Evolutionary conservation across 2,888 invertebrate species (phyloP).

Genomic region (Onchidella celtica): DNA sequence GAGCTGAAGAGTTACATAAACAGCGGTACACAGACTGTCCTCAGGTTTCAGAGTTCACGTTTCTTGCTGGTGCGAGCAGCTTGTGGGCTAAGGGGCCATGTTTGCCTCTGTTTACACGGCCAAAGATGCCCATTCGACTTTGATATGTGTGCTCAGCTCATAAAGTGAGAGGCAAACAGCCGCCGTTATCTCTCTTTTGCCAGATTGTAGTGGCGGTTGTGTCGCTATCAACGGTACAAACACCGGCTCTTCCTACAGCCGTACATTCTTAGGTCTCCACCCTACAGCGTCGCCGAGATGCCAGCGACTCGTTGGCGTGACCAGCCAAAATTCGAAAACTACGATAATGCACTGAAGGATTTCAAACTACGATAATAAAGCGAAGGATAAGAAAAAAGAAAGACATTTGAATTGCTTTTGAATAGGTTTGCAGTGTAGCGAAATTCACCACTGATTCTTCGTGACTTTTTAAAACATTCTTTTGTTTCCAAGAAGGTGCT

Average conservation of each 20-base stretch:
- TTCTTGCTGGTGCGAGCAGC: not conserved
- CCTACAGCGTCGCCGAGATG: not conserved
- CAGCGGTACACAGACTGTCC: too few species aligned
- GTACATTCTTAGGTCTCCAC: not conserved
- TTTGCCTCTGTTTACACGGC: not conserved
- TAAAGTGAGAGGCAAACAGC: slow-evolving; percentile 14
- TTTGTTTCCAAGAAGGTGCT: too few species aligned
- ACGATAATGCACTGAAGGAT: too few species aligned
- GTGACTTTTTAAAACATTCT: too few species aligned
- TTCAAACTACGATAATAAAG: too few species aligned
- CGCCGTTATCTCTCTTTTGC: not conserved
- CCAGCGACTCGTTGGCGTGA: not conserved
- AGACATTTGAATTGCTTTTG: too few species aligned
- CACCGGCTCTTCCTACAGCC: not conserved
- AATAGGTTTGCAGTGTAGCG: too few species aligned
- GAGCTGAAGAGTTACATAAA: too few species aligned
- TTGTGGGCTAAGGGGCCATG: not conserved
- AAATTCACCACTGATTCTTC: too few species aligned
- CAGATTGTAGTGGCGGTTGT: not conserved
- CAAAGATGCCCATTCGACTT: not conserved
- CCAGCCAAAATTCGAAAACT: not conserved
- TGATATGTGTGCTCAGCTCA: not conserved
- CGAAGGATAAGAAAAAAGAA: too few species aligned
- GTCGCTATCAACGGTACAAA: not conserved
- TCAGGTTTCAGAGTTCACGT: too few species aligned